These are phyloP conservation scores for Goniozus legneri DNA, from an alignment of 1,140 invertebrate species.

Conservation along the genomic window DNA sequence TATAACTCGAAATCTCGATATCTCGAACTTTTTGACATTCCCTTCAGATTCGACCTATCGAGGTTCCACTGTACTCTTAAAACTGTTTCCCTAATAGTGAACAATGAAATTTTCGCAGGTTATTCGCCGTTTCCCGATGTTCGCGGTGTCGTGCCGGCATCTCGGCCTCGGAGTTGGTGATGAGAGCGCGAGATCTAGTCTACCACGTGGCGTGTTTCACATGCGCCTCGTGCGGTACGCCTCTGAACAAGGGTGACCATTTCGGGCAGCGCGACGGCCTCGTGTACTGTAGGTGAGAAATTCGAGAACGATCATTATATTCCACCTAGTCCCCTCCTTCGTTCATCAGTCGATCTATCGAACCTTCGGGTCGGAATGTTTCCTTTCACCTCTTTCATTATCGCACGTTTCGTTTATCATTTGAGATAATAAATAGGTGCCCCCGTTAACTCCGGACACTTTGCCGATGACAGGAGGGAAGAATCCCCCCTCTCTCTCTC, in stretches of 20 bases:
- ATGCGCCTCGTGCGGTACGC: slow-evolving; percentile 77
- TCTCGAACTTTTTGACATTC: too few relatives aligned
- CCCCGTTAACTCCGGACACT: too few relatives aligned
- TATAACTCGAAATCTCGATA: too few relatives aligned
- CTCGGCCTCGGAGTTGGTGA: slow-evolving; percentile 86
- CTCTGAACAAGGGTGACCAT: slow-evolving; percentile 80
- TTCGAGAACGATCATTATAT: slow-evolving; percentile 12
- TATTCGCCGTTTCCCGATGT: slow-evolving; percentile 79
- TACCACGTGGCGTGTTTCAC: slow-evolving; percentile 91
- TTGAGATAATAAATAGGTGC: too few relatives aligned
- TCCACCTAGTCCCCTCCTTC: not conserved
- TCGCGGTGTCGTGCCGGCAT: slow-evolving; percentile 80
- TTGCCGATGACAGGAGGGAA: too few relatives aligned
- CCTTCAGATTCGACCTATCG: too few relatives aligned
- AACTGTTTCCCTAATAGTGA: too few relatives aligned
- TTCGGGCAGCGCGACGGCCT: slow-evolving; percentile 80
- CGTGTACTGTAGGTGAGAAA: slow-evolving; percentile 68
- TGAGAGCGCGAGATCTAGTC: slow-evolving; percentile 82
- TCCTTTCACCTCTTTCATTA: not conserved
- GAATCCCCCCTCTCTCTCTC: too few relatives aligned
- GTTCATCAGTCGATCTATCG: too few relatives aligned
- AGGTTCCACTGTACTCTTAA: too few relatives aligned
- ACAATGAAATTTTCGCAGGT: slow-evolving; percentile 51
- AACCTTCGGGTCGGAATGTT: too few relatives aligned
- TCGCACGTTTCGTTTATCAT: not conserved